Base-by-base conservation (phyloP, 2,113 vertebrate species). In the Limnothrissa miodon region DNA sequence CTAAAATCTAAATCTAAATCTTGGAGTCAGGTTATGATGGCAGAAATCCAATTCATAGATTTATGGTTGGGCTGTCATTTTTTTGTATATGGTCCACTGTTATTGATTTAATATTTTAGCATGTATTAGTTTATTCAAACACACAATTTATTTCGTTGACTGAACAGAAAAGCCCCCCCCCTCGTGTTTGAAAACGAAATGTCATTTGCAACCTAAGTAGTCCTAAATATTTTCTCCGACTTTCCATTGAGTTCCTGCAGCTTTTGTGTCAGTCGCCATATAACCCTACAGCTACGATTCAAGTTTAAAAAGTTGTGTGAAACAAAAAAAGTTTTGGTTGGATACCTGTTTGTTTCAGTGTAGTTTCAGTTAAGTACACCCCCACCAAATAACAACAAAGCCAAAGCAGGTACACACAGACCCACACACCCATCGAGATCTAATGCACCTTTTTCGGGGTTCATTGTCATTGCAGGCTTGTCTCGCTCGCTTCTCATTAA, bases 401-500 rank as follows among this genome's bases (percentile, higher is more conserved):
- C 59, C 48, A 17, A 70, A 33, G 66, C 66, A 74, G 42, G 81
- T 62, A 80, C 78, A 62, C 15, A 78, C 45, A 79, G 46, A 21
- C 80, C 79, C 80, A 79, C 45, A 62, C 46, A 48, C 74, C 29
- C 51, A 33, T 59, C 45, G 53, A 66, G 36, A 33, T 74, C 33
- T 74, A 5, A 74, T 86, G 66, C 80, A 59, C 78, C 80, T 86
- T 87, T 86, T 78, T 79, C 74, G 59, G 6, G 56, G 78, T 29
- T 83, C 78, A 78, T 90, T 90, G 87, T 83, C 70, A 85, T 87
- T 91, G 89, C 85, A 85, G 88, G 80, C 44, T 89, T 85, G 90
- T 93, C 90, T 89, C 88, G 88, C 83, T 84, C 51, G 83, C 42
- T 84, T 86, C 90, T 93, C 91, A 94, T 94, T 92, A 92, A 94